These are phyloP conservation scores for Pipra filicauda DNA, from an alignment of 2,113 vertebrate genomes.

Conservation along the genomic window DNA sequence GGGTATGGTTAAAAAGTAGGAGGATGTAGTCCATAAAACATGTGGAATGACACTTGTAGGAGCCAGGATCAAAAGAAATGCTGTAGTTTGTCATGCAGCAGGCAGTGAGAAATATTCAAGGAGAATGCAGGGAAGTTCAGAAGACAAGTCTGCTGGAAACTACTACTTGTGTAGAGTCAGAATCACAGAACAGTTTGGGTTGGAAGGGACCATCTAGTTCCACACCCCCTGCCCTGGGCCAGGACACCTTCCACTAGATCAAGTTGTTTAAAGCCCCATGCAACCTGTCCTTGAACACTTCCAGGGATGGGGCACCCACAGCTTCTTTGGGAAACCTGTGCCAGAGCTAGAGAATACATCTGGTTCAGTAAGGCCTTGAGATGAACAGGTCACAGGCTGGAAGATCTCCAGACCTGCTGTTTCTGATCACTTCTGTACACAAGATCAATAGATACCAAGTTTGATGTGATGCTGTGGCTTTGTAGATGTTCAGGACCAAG, in stretches of 20 bases:
- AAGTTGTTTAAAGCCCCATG: neutral
- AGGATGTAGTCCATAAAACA: neutral
- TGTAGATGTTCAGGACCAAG: neutral
- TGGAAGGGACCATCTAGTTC: neutral
- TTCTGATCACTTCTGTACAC: neutral
- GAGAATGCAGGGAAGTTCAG: neutral
- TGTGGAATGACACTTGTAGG: neutral
- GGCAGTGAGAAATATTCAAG: neutral
- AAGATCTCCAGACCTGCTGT: neutral
- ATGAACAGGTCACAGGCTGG: neutral
- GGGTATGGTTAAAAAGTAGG: neutral
- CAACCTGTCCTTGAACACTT: neutral
- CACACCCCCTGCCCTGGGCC: neutral
- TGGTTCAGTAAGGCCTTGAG: neutral
- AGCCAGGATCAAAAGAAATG: neutral
- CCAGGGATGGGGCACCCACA: neutral
- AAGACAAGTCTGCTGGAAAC: neutral
- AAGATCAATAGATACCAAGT: neutral
- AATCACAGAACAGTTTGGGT: neutral
- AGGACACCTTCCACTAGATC: neutral
- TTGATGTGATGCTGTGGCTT: accelerated
- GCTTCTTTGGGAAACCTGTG: neutral
- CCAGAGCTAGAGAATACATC: neutral
- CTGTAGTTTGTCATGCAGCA: accelerated
- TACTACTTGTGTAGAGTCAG: neutral